Percentiles rank a stretch among this genome's conserved stretches.
Evolutionary conservation across 2,113 vertebrate species (phyloP).

Genomic region (Nothoprocta perdicaria): DNA sequence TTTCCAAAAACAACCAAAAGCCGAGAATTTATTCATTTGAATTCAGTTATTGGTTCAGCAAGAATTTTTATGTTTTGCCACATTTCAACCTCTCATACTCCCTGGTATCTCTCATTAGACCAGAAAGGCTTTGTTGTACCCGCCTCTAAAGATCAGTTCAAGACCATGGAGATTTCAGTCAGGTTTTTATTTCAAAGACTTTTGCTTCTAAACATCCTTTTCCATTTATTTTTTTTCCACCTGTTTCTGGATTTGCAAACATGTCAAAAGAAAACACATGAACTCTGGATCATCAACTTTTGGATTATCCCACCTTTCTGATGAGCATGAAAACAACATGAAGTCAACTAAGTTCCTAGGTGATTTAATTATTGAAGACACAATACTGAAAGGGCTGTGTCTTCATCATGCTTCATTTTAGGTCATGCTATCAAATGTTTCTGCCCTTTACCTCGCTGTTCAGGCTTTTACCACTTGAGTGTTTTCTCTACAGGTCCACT

Average conservation of each 20-base stretch:
- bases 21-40: background rate
- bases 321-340: background rate
- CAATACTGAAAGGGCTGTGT: background rate
- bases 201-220: background rate
- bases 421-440: background rate
- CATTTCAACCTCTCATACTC: background rate
- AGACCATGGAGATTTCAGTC: background rate
- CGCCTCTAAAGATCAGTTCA: background rate
- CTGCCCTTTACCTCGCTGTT: background rate
- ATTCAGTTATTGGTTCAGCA: background rate
- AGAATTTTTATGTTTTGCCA: background rate
- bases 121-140: background rate
- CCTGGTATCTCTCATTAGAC: background rate
- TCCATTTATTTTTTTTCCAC: background rate
- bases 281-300: background rate
- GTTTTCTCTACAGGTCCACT: background rate
- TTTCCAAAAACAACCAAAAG: background rate
- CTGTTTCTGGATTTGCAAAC: background rate
- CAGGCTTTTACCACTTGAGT: background rate
- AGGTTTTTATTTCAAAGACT: background rate
- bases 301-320: background rate
- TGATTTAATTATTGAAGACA: background rate
- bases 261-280: background rate
- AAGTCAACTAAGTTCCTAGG: background rate
- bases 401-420: background rate